A percentile compares a stretch with the other conserved stretches of the same genome.
Evolutionary conservation across 2,113 vertebrate genomes (phyloP).

Genomic region (Pangasianodon gigas): DNA sequence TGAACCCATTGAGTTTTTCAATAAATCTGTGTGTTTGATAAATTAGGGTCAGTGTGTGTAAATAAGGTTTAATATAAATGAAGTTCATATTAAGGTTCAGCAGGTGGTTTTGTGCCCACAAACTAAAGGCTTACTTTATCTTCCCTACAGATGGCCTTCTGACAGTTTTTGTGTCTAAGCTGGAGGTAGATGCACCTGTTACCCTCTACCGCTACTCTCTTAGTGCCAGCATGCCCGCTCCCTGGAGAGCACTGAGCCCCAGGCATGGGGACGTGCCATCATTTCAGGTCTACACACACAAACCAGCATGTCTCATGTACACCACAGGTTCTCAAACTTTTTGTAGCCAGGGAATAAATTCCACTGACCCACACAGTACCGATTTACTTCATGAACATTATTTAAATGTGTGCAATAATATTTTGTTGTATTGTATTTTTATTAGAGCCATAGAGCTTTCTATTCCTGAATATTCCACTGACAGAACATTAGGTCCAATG

Average conservation of each 20-base stretch:
- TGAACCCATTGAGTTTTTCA: background rate
- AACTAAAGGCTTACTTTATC: background rate
- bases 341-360: background rate
- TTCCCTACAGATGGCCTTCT: conserved; percentile 78
- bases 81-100: background rate
- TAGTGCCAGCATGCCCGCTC: conserved; percentile 80
- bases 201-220: conserved; percentile 89
- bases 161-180: conserved; percentile 88
- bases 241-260: conserved; percentile 81
- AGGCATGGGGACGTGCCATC: conserved; percentile 85
- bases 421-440: background rate
- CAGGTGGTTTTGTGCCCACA: background rate
- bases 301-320: background rate
- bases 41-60: background rate
- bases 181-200: conserved; percentile 75
- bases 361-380: background rate
- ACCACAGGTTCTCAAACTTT: background rate
- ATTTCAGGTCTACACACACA: conserved; percentile 83
- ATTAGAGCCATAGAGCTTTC: background rate
- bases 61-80: background rate
- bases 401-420: background rate
- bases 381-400: background rate
- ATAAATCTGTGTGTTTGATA: background rate
- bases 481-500: background rate
- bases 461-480: background rate